Evolutionary conservation across 2,797 vertebrate species (phyloP), one percentile per base, ranked within the genome.

Genomic region (Sebastes glaucus): DNA sequence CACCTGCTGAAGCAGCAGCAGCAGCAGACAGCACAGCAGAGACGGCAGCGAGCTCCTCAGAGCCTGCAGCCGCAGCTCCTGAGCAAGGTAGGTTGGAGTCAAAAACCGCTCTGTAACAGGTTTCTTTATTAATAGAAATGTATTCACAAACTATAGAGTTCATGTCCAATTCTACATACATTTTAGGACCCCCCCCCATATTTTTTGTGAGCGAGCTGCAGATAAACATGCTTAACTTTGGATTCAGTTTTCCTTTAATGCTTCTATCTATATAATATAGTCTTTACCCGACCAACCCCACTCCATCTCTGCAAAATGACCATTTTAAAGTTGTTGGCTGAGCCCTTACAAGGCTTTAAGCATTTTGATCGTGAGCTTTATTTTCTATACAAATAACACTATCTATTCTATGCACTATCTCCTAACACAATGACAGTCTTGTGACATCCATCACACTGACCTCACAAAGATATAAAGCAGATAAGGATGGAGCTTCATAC

Each of bases 61-160:
- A 60, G 27, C 59, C 65, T 33, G 30, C 32, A 3, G 75, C 60
- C 4, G 71, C 77, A 52, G 71, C 87, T 81, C 77, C 90, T 35
- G 88, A 89, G 71, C 68, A 71, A 88, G 92, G 94, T 95, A 71
- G 23, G 85, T 30, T 5, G 16, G 65, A 56, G 52, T 64, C 38
- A 38, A 7, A 74, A 64, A 63, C 5, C 18, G 6, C 22, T 20
- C 11, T 38, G 10, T 1, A 4, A 22, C 59, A 53, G 8, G 11
- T 42, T 56, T 46, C 10, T 18, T 4, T 20, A 27, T 25, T 11
- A 7, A 69, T 1, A 27, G 25, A 70, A 52, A 52, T 27, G 1
- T 1, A 28, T 65, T 46, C 25, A 59, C 0, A 73, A 49, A 61
- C 18, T 42, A 0, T 35, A 11, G 6, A 66, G 25, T 46, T 74